Base-by-base conservation (phyloP, 2,797 vertebrate genomes). In the Urophycis tenuis region DNA sequence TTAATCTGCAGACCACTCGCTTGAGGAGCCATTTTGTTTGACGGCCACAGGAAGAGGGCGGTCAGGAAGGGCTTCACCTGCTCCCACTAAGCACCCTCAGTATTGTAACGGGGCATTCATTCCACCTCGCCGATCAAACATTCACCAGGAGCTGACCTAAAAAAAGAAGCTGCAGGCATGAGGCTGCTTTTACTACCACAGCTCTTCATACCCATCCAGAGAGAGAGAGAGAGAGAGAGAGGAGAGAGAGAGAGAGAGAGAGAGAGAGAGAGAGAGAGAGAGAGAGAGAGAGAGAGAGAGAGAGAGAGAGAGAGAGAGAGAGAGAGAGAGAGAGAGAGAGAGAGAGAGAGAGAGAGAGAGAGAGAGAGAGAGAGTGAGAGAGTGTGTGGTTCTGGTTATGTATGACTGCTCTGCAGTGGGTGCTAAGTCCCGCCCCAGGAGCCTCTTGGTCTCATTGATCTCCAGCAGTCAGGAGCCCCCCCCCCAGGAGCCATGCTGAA, bases 21-120 rank as follows among this genome's bases (percentile, higher is more conserved):
- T 53, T 3, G 74, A 80, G 85, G 82, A 32, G 89, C 89, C 89
- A 88, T 93, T 92, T 91, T 89, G 88, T 89, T 88, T 93, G 92
- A 93, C 81, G 81, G 92, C 91, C 86, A 88, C 86, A 85, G 87
- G 87, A 89, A 88, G 83, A 89, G 85, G 72, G 80, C 82, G 79
- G 76, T 84, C 81, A 80, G 78, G 83, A 81, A 78, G 80, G 49
- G 81, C 84, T 79, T 79, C 80, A 1, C 67, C 75, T 80, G 75
- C 82, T 83, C 82, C 79, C 86, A 79, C 85, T 83, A 84, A 83
- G 85, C 83, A 84, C 81, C 87, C 86, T 79, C 71, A 69, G 76
- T 79, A 76, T 82, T 74, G 32, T 75, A 82, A 86, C 80, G 81
- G 85, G 85, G 85, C 84, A 87, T 90, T 85, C 84, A 88, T 89